Conservation (phyloP, 2,113 vertebrate genomes). For the Athene cunicularia region DNA sequence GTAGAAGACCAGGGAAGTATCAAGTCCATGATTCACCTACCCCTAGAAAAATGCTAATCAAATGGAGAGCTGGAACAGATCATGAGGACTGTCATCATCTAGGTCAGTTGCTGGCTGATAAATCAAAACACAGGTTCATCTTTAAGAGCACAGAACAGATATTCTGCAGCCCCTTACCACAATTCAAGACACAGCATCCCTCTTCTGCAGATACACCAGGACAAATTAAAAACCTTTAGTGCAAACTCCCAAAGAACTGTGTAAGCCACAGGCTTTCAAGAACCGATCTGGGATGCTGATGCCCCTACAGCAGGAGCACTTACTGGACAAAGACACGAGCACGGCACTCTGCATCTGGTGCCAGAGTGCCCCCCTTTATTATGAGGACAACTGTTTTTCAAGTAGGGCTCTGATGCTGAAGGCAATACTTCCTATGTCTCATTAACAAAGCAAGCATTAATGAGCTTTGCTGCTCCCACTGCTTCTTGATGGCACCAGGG, state of each 20-base stretch:
- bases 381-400: background rate
- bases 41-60: background rate
- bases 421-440: background rate
- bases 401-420: background rate
- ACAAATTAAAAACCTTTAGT: background rate
- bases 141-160: background rate
- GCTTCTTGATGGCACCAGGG: background rate
- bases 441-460: background rate
- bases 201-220: background rate
- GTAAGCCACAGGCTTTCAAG: background rate
- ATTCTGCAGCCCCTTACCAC: background rate
- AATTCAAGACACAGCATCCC: background rate
- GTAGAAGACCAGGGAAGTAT: background rate
- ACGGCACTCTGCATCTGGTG: background rate
- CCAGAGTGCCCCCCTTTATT: background rate
- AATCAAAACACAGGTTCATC: background rate
- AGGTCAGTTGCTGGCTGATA: background rate
- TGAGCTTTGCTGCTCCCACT: background rate
- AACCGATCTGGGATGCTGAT: background rate
- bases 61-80: background rate
- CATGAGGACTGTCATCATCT: background rate
- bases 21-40: background rate
- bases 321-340: background rate
- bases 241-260: background rate
- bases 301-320: background rate